Percentiles rank a stretch among this genome's conserved stretches.
Conservation (phyloP, 30 jellyfish, hydroid and myxozoan genomes). For the Hydractinia symbiolongicarpus region DNA sequence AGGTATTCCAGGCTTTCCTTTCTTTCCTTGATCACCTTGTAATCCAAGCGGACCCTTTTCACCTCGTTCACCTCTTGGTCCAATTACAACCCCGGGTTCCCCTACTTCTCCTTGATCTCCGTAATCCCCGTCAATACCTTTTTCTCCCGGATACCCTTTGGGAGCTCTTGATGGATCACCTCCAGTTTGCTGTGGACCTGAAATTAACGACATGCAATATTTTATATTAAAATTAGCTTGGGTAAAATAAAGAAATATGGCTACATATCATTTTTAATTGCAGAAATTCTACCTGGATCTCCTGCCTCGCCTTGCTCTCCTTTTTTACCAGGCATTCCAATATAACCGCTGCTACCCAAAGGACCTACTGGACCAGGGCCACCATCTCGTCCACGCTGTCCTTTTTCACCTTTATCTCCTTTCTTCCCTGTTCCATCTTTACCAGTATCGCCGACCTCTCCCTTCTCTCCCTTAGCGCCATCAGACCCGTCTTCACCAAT, state of each 20-base stretch:
- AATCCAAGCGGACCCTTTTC: conserved; percentile 45
- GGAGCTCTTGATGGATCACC: neutral
- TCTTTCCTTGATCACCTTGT: conserved; percentile 46
- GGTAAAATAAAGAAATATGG: neutral
- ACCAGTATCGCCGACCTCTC: conserved; percentile 19
- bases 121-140: conserved; percentile 32
- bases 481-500: conserved; percentile 18
- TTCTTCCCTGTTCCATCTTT: neutral
- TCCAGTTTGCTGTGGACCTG: conserved; percentile 18
- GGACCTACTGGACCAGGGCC: conserved; percentile 19
- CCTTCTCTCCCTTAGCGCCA: conserved; percentile 9
- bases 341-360: conserved; percentile 24
- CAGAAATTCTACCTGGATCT: conserved; percentile 16
- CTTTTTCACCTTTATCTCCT: conserved; percentile 41
- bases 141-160: conserved; percentile 32
- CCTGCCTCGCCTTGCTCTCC: conserved; percentile 38
- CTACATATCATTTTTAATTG: too few species aligned
- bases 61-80: conserved; percentile 39
- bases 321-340: conserved; percentile 29
- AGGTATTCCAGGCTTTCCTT: conserved; percentile 43
- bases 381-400: conserved; percentile 65
- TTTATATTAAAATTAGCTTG: neutral
- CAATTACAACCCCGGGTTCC: conserved; percentile 50
- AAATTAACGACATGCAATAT: neutral
- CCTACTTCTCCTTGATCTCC: conserved; percentile 48